Conservation (phyloP, 1,140 invertebrate species). For the Subanguina moxae region DNA sequence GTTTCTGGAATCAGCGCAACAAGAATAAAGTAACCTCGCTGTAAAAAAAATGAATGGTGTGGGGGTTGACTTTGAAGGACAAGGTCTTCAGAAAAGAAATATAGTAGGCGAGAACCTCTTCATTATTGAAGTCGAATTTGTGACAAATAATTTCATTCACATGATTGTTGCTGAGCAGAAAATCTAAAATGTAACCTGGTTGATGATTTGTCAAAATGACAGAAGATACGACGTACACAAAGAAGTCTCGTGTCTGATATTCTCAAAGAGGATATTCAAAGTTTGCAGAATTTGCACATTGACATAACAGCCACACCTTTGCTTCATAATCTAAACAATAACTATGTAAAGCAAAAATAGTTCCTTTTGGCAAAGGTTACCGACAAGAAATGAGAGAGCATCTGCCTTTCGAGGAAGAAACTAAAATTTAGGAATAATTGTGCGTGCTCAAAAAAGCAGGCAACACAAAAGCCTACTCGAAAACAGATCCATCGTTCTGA, state of each 20-base stretch:
- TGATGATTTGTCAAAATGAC: no score
- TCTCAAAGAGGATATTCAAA: conserved; percentile 97
- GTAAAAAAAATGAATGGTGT: conserved; percentile 99
- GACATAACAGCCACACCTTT: conserved; percentile 92
- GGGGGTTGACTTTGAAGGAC: conserved; percentile 93
- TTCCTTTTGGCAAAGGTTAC: no score
- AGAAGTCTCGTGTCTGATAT: conserved; percentile 88
- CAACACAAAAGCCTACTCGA: conserved; percentile 82
- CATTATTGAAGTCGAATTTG: conserved; percentile 98
- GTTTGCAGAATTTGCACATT: conserved; percentile 96
- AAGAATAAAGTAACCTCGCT: conserved; percentile 76
- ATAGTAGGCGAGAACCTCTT: conserved; percentile 99
- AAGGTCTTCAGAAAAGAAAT: conserved; percentile 97
- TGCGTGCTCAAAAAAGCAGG: background rate
- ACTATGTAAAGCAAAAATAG: no score
- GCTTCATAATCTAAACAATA: conserved; percentile 75
- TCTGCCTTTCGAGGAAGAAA: conserved; percentile 97
- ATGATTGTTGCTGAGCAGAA: conserved; percentile 96
- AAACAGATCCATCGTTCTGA: conserved; percentile 97
- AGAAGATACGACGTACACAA: conserved; percentile 75
- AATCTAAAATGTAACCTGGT: conserved; percentile 80
- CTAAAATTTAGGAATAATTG: conserved; percentile 63
- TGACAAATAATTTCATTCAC: conserved; percentile 98
- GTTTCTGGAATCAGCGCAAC: background rate
- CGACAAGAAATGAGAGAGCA: conserved; percentile 92